Percentiles rank a stretch among this genome's conserved stretches.
phyloP scores from a whole-genome alignment of 2,888 invertebrate species.

The Hydrotaea diabolus region DNA sequence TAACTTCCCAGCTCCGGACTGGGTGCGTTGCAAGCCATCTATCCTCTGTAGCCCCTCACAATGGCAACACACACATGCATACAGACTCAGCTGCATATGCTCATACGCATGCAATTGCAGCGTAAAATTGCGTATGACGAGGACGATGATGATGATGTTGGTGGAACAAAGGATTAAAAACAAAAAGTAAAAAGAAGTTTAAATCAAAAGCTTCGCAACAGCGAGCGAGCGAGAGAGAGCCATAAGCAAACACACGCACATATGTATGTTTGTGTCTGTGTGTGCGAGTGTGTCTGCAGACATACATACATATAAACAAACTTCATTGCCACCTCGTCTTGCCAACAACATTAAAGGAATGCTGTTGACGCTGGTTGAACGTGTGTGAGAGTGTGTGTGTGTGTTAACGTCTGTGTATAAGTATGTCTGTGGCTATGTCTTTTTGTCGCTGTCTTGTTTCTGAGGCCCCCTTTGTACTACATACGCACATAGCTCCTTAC shows the following conservation, averaged over 20 bases:
- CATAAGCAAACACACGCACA: slow-evolving; percentile 32
- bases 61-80: background rate
- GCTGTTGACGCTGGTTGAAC: background rate
- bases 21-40: slow-evolving; percentile 31
- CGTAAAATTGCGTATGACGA: slow-evolving; percentile 66
- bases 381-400: background rate
- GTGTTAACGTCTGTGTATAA: slow-evolving; percentile 14
- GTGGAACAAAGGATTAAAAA: slow-evolving; percentile 58
- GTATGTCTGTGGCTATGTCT: slow-evolving; percentile 30
- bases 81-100: background rate
- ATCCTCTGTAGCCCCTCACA: background rate
- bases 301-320: slow-evolving; percentile 38
- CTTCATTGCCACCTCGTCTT: slow-evolving; percentile 64
- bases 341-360: slow-evolving; percentile 2
- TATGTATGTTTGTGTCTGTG: background rate
- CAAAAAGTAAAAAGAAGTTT: slow-evolving; percentile 54
- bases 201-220: slow-evolving; percentile 62
- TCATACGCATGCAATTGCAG: slow-evolving; percentile 65
- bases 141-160: background rate
- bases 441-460: slow-evolving; percentile 42
- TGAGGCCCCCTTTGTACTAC: slow-evolving; percentile 22
- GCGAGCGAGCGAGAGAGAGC: background rate
- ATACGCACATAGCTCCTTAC: background rate
- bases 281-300: background rate
- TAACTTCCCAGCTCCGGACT: slow-evolving; percentile 55